Base-by-base conservation (phyloP, 2,797 vertebrate species). In the Netta rufina region DNA sequence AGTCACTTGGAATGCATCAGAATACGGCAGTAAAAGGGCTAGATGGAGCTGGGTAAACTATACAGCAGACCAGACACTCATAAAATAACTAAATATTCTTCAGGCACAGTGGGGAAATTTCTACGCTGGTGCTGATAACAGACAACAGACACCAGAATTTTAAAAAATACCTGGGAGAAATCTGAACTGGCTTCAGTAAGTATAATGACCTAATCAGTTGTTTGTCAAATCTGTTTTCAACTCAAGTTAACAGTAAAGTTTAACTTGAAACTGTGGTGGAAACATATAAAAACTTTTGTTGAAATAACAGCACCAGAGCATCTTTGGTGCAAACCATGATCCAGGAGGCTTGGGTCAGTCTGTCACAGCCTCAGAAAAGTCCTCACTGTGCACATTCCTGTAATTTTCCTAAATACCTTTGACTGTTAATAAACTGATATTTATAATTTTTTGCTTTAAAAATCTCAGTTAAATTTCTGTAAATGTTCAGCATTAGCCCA, bases 51-150 rank as follows among this genome's bases (percentile, higher is more conserved):
- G 82, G 33, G 77, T 74, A 93, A 95, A 91, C 66, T 66, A 88
- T 83, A 81, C 51, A 41, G 53, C 85, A 94, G 81, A 85, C 41
- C n/a, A 87, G 84, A 75, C 84, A 22, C 89, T 94, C 47, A 58
- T 89, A 92, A 94, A 95, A 87, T 41, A 83, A 32, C 36, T 62
- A 62, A 89, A 89, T 72, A 61, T 87, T 96, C 65, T 83, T 41
- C 89, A 94, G 69, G 71, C 65, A 82, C 11, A n/a, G 57, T 25
- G 49, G 57, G 77, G 81, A 95, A 67, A 51, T 83, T 79, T 87
- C 43, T 89, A 5, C 81, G 53, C 69, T 94, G 71, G 69, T 58
- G 10, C 56, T 57, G 77, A 5, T 39, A 65, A 65, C 45, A 92
- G 56, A 61, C 28, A 85, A 28, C 15, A 81, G 82, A 11, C 53